Evolutionary conservation across 1,140 invertebrate genomes (phyloP).

Genomic region (Radopholus similis): DNA sequence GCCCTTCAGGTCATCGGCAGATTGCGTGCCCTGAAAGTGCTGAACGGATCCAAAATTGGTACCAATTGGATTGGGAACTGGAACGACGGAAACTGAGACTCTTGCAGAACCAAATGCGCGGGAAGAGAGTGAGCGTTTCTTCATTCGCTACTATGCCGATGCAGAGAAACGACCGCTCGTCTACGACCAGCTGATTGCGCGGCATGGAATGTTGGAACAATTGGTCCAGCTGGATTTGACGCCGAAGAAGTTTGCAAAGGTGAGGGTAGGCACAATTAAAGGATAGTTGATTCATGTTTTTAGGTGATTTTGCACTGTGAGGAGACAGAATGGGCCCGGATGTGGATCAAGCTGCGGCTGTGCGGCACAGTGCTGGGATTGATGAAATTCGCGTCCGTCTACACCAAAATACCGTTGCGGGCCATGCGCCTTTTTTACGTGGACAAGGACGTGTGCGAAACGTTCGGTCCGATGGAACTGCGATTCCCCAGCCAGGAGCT

Average conservation of each 20-base stretch:
- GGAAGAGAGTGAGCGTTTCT: constrained; percentile 29
- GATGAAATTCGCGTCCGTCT: constrained; percentile 13
- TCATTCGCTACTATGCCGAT: constrained; percentile 25
- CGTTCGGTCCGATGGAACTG: constrained; percentile 22
- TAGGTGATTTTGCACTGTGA: constrained; percentile 23
- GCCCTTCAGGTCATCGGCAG: constrained; percentile 26
- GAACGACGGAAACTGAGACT: background rate
- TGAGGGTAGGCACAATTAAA: background rate
- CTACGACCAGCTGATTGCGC: constrained; percentile 15
- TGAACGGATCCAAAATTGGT: constrained; percentile 26
- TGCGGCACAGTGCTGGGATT: constrained; percentile 20
- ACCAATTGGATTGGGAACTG: background rate
- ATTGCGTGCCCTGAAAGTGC: constrained; percentile 22
- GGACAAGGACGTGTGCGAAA: background rate
- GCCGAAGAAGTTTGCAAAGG: constrained; percentile 15
- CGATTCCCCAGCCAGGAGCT: constrained; percentile 22
- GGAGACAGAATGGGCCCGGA: constrained; percentile 14
- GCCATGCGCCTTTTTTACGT: constrained; percentile 16
- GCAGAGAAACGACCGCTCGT: constrained; percentile 7
- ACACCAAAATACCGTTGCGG: constrained; percentile 23
- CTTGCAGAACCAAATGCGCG: constrained; percentile 3
- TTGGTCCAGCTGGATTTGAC: constrained; percentile 30
- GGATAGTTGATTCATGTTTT: background rate
- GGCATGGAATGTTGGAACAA: constrained; percentile 28
- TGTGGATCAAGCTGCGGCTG: constrained; percentile 6